These are phyloP conservation scores for Ophioninae sp. DNA, from an alignment of 2,888 invertebrate genomes.

Conservation along the genomic window DNA sequence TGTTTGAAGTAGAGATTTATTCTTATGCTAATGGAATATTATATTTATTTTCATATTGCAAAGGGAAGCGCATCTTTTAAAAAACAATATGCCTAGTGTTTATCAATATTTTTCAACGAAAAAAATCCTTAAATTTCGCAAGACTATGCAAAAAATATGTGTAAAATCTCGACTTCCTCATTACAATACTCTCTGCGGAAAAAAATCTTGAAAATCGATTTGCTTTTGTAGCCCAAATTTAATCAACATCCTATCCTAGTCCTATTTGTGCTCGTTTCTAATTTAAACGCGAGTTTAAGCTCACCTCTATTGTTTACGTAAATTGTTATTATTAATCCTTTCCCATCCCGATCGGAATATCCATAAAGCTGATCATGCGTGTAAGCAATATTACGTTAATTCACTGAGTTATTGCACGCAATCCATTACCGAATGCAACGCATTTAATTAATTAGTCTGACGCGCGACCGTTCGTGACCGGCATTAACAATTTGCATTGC, in stretches of 20 bases:
- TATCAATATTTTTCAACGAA: no score
- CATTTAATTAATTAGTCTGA: constrained; percentile 26
- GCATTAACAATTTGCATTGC: constrained; percentile 1
- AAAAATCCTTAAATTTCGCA: no score
- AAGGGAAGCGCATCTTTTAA: no score
- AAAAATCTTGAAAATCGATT: background rate
- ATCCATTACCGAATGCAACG: background rate
- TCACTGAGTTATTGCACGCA: constrained; percentile 9
- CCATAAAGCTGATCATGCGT: background rate
- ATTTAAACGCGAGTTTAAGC: background rate
- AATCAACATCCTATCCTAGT: background rate
- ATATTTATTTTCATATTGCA: no score
- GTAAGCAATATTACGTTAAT: background rate
- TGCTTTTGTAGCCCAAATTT: background rate
- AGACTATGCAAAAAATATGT: background rate
- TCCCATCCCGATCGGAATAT: background rate
- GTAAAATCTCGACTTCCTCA: background rate
- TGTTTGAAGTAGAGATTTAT: no score
- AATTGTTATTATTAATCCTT: background rate
- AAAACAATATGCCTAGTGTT: no score
- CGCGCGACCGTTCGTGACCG: background rate
- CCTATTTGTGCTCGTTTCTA: background rate
- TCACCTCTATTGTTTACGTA: background rate
- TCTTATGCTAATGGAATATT: no score
- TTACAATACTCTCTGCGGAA: background rate